Evolutionary conservation across 1,140 invertebrate species (phyloP).

Genomic region (Melitaea cinxia): DNA sequence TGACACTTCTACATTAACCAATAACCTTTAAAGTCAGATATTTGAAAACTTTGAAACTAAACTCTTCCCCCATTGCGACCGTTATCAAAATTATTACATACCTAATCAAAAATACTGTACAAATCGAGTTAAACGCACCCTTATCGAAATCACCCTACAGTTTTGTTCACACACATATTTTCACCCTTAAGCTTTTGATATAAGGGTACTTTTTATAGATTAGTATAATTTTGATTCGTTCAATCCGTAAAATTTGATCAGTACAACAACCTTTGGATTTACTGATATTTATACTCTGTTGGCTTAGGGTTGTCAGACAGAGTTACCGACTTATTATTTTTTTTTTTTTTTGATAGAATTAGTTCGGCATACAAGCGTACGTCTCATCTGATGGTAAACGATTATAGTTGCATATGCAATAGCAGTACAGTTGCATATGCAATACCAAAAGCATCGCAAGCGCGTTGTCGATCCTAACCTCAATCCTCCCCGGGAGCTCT

Average conservation of each 20-base stretch:
- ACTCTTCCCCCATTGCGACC: neutral
- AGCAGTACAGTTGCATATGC: too few relatives aligned
- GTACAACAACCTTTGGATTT: constrained; percentile 12
- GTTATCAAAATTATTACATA: constrained; percentile 19
- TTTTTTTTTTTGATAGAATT: neutral
- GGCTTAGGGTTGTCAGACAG: constrained; percentile 21
- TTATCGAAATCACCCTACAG: constrained; percentile 18
- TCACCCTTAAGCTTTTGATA: constrained; percentile 10
- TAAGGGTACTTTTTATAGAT: neutral
- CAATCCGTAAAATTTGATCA: constrained; percentile 36
- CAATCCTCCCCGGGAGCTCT: too few relatives aligned
- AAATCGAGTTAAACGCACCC: constrained; percentile 31
- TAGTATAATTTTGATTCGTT: constrained; percentile 14
- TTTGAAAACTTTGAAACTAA: neutral
- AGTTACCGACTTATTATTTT: neutral
- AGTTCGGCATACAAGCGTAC: too few relatives aligned
- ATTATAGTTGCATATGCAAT: too few relatives aligned
- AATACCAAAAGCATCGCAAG: too few relatives aligned
- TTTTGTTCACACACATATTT: neutral
- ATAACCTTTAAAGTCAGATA: too few relatives aligned
- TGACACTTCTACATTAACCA: neutral
- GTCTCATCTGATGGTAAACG: too few relatives aligned
- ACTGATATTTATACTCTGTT: constrained; percentile 29
- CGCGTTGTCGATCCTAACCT: too few relatives aligned
- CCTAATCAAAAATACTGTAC: constrained; percentile 32